Evolutionary conservation across 2,797 vertebrate genomes (phyloP).

Genomic region (Amniataba percoides): DNA sequence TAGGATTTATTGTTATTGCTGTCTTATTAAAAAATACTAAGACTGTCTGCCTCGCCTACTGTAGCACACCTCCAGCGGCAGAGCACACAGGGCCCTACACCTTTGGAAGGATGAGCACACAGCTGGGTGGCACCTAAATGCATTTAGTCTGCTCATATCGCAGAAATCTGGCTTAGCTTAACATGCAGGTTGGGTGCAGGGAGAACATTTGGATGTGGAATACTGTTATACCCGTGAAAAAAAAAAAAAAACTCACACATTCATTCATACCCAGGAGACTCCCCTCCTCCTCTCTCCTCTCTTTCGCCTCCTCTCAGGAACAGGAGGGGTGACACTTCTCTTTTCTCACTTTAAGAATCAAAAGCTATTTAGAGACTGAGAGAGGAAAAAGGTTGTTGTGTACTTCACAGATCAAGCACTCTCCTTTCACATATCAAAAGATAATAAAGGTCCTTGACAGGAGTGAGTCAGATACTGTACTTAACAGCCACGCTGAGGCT

Average conservation of each 20-base stretch:
- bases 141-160: constrained; percentile 11
- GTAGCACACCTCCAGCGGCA: constrained; percentile 42
- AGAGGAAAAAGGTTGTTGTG: constrained; percentile 17
- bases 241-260: constrained; percentile 5
- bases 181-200: constrained; percentile 34
- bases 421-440: constrained; percentile 46
- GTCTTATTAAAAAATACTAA: constrained; percentile 83
- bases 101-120: constrained; percentile 37
- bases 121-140: constrained; percentile 22
- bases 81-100: constrained; percentile 20
- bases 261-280: constrained; percentile 34
- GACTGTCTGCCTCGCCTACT: constrained; percentile 58
- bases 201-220: constrained; percentile 35
- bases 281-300: neutral
- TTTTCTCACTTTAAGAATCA: constrained; percentile 37
- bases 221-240: constrained; percentile 6
- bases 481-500: constrained; percentile 27
- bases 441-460: constrained; percentile 35
- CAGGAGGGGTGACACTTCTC: constrained; percentile 19
- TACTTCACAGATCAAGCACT: constrained; percentile 45
- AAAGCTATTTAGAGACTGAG: constrained; percentile 30
- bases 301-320: neutral
- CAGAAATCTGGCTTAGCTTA: constrained; percentile 8
- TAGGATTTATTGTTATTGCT: constrained; percentile 85
- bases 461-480: constrained; percentile 31